Evolutionary conservation across 2,797 vertebrate species (phyloP).

Genomic region (Enoplosus armatus): DNA sequence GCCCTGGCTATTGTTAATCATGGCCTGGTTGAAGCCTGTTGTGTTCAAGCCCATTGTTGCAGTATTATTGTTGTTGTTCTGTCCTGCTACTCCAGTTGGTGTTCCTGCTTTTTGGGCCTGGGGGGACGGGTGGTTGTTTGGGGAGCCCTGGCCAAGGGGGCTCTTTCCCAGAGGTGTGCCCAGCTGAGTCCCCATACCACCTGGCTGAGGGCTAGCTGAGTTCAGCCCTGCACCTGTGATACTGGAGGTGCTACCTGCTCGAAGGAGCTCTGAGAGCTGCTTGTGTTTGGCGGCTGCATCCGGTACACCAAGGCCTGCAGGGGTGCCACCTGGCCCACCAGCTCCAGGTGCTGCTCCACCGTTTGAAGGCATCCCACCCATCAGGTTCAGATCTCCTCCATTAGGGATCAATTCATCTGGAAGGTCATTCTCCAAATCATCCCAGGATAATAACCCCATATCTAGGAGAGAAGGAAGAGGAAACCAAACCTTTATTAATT

Average conservation of each 20-base stretch:
- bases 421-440: conserved; percentile 97
- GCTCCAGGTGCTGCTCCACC: conserved; percentile 74
- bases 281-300: conserved; percentile 98
- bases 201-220: conserved; percentile 89
- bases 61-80: conserved; percentile 83
- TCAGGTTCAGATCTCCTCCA: conserved; percentile 90
- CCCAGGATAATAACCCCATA: conserved; percentile 92
- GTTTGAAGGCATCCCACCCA: conserved; percentile 86
- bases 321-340: conserved; percentile 62
- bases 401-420: conserved; percentile 98
- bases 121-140: conserved; percentile 88
- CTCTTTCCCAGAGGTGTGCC: conserved; percentile 92
- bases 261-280: conserved; percentile 96
- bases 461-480: conserved; percentile 80
- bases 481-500: conserved; percentile 29
- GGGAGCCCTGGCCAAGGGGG: conserved; percentile 90
- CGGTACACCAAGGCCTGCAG: conserved; percentile 76
- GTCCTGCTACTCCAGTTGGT: conserved; percentile 84
- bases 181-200: conserved; percentile 89
- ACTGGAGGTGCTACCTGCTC: conserved; percentile 88
- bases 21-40: conserved; percentile 91
- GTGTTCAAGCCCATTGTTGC: conserved; percentile 91
- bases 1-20: conserved; percentile 93
- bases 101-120: conserved; percentile 94
- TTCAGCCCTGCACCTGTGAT: conserved; percentile 87